Evolutionary conservation across 2,113 vertebrate genomes (phyloP).

Genomic region (Rhinoptilus africanus): DNA sequence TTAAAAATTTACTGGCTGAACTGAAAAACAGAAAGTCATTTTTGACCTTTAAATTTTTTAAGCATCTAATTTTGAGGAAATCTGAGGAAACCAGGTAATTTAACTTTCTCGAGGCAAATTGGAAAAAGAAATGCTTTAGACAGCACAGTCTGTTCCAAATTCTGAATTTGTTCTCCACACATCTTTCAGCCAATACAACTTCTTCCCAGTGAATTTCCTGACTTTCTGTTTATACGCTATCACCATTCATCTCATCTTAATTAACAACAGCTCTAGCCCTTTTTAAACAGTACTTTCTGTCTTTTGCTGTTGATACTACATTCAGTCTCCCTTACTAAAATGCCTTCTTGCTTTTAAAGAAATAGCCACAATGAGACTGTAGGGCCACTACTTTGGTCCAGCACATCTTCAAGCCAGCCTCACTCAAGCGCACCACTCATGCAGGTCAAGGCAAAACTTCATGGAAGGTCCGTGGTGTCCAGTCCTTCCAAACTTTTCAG

Average conservation of each 20-base stretch:
- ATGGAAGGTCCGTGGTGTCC: neutral
- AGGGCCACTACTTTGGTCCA: neutral
- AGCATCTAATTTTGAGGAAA: neutral
- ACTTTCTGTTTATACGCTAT: neutral
- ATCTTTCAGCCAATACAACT: constrained; percentile 10
- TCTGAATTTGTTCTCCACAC: neutral
- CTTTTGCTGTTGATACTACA: neutral
- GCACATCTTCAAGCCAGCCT: neutral
- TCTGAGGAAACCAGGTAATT: neutral
- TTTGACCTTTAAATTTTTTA: neutral
- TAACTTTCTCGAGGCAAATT: neutral
- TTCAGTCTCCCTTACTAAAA: neutral
- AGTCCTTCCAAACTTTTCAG: neutral
- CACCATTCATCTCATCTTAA: neutral
- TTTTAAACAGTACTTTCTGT: neutral
- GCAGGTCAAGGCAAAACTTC: neutral
- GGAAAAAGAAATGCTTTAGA: neutral
- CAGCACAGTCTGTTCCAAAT: constrained; percentile 12
- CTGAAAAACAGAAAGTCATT: neutral
- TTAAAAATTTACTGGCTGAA: neutral
- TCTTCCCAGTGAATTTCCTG: neutral
- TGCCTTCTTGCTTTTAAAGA: neutral
- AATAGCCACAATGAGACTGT: neutral
- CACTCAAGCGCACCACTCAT: neutral
- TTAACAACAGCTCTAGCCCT: neutral